Conservation (phyloP, 1,140 invertebrate species). For the Mizuhopecten yessoensis region DNA sequence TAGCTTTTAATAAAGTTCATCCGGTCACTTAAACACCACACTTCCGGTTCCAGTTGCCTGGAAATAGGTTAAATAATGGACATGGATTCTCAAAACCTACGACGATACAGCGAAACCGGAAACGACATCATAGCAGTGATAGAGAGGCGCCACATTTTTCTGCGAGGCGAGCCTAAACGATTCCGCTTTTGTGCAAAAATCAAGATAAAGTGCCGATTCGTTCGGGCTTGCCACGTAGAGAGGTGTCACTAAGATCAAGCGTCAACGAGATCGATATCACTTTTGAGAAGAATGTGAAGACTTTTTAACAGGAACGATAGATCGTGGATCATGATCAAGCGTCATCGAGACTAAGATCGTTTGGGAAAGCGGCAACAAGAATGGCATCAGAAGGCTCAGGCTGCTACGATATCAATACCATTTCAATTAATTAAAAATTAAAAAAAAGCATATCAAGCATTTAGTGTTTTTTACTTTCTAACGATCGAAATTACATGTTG, state of each 20-base stretch:
- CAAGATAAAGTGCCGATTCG: slow-evolving; percentile 67
- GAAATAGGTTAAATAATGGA: background rate
- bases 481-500: no score
- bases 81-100: background rate
- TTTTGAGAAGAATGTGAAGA: background rate
- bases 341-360: background rate
- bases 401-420: no score
- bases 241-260: slow-evolving; percentile 56
- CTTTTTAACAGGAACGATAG: background rate
- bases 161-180: slow-evolving; percentile 68
- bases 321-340: slow-evolving; percentile 16
- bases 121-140: slow-evolving; percentile 14
- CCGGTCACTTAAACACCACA: no score
- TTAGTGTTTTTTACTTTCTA: no score
- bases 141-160: slow-evolving; percentile 62
- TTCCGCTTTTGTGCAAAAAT: slow-evolving; percentile 66
- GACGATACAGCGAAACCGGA: background rate
- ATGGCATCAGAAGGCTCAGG: no score
- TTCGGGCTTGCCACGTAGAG: slow-evolving; percentile 68
- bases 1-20: no score
- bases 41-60: no score
- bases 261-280: slow-evolving; percentile 32
- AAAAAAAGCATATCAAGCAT: no score
- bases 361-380: no score
- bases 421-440: no score